phyloP scores from a whole-genome alignment of 2,888 invertebrate genomes.

The Acronicta aceris region DNA sequence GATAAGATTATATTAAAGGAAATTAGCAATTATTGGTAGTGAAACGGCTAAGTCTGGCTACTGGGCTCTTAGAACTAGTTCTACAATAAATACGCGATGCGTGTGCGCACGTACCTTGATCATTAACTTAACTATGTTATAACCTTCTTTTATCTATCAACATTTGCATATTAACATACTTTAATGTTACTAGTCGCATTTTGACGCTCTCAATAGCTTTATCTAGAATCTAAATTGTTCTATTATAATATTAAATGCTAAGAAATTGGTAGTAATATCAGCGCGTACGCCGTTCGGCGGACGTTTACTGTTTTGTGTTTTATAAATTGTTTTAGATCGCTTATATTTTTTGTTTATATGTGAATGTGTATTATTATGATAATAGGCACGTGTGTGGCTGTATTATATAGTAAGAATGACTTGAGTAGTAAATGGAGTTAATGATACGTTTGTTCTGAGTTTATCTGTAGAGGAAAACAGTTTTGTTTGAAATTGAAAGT shows the following conservation, averaged over 20 bases:
- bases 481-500: not conserved
- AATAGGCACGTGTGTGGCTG: conserved; percentile 24
- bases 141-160: conserved; percentile 77
- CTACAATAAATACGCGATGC: conserved; percentile 54
- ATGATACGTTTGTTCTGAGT: conserved; percentile 13
- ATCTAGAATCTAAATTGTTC: conserved; percentile 71
- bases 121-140: conserved; percentile 76
- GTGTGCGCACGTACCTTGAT: conserved; percentile 57
- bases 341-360: conserved; percentile 23
- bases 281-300: conserved; percentile 11
- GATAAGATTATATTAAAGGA: conserved; percentile 66
- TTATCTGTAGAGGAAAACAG: not conserved
- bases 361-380: conserved; percentile 22
- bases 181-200: conserved; percentile 68
- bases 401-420: conserved; percentile 15
- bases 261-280: conserved; percentile 51
- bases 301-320: conserved; percentile 33
- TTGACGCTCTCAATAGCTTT: conserved; percentile 77
- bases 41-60: conserved; percentile 61
- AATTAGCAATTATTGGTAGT: conserved; percentile 66
- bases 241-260: conserved; percentile 62
- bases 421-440: conserved; percentile 15
- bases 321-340: conserved; percentile 37
- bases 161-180: conserved; percentile 78
- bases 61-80: conserved; percentile 57